Conservation (phyloP, 2,113 vertebrate genomes). For the Tetrao urogallus region DNA sequence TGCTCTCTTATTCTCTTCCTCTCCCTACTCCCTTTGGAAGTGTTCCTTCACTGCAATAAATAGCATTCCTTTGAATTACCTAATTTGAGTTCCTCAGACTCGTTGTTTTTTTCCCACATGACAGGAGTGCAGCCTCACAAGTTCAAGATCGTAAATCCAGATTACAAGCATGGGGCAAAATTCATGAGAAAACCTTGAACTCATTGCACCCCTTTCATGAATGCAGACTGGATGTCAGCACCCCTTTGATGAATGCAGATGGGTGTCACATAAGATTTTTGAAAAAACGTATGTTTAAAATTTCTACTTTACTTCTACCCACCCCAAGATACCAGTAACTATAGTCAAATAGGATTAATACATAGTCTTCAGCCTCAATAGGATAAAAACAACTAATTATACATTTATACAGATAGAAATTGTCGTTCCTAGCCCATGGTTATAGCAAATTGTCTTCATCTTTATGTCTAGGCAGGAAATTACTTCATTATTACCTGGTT, state of each 20-base stretch:
- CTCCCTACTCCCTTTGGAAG: background rate
- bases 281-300: background rate
- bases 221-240: background rate
- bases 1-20: background rate
- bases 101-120: background rate
- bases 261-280: background rate
- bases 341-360: background rate
- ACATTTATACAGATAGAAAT: background rate
- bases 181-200: conserved; percentile 68
- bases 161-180: conserved; percentile 47
- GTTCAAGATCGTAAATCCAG: conserved; percentile 58
- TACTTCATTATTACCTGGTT: background rate
- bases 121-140: conserved; percentile 18
- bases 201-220: background rate
- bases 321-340: background rate
- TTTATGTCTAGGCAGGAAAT: background rate
- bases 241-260: background rate
- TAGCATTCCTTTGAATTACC: conserved; percentile 53
- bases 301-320: background rate
- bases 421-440: background rate
- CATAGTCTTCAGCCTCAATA: background rate
- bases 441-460: background rate
- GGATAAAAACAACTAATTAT: background rate
- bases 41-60: conserved; percentile 27
- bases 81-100: background rate